These are phyloP conservation scores for Pseudorectes ferrugineus DNA, from an alignment of 2,113 vertebrate genomes.

Conservation along the genomic window DNA sequence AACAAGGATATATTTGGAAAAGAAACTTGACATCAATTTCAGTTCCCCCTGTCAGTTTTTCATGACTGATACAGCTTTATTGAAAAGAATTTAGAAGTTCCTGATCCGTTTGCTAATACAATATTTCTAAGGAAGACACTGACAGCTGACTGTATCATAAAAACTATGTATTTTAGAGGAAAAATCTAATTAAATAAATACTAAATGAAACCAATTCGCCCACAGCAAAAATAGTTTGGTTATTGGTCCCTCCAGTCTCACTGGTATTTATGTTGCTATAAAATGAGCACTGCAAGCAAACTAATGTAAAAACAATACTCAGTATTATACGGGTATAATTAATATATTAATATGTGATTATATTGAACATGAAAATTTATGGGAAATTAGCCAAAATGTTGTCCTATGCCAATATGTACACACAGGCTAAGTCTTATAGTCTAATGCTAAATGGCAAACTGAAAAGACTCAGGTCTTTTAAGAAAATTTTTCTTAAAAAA, in stretches of 20 bases:
- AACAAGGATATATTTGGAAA: constrained; percentile 10
- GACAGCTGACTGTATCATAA: constrained; percentile 16
- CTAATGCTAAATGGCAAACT: background rate
- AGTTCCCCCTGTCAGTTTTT: constrained; percentile 21
- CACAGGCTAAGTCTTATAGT: background rate
- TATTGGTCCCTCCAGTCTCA: background rate
- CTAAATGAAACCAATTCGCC: background rate
- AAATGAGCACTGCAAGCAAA: background rate
- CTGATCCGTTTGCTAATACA: constrained; percentile 22
- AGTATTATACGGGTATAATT: background rate
- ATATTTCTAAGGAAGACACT: constrained; percentile 46
- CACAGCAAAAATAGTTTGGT: background rate
- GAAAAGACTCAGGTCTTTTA: background rate
- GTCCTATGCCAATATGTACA: background rate
- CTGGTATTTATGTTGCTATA: constrained; percentile 5
- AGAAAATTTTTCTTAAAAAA: background rate
- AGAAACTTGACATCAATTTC: constrained; percentile 5
- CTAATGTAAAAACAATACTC: background rate
- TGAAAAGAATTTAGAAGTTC: background rate
- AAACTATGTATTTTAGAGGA: constrained; percentile 22
- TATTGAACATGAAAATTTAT: background rate
- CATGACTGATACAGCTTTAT: constrained; percentile 35
- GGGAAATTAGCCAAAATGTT: background rate
- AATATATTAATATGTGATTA: background rate
- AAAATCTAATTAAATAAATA: constrained; percentile 29